A percentile compares a stretch with the other conserved stretches of the same genome.
These are phyloP conservation scores for Pediacus dermestoides DNA, from an alignment of 2,888 invertebrate species.

Conservation along the genomic window DNA sequence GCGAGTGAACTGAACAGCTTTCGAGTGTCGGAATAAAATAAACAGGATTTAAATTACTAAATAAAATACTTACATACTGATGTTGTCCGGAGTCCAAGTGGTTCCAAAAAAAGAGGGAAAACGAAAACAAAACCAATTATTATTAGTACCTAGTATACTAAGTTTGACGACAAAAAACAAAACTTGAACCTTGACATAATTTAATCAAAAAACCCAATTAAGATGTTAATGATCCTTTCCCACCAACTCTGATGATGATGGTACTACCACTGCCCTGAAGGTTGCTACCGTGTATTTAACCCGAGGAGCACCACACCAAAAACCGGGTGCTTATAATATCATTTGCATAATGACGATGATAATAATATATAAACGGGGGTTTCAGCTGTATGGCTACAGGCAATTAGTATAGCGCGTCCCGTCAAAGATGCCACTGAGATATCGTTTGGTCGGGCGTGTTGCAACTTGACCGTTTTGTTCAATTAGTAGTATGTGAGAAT, in stretches of 20 bases:
- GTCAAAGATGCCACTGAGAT: constrained; percentile 33
- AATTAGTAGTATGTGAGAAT: constrained; percentile 38
- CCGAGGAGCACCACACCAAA: too few relatives aligned
- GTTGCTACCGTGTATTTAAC: constrained; percentile 29
- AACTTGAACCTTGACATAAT: background rate
- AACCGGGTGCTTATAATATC: too few relatives aligned
- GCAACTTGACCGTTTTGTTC: constrained; percentile 36
- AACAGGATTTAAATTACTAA: too few relatives aligned
- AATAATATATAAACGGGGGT: constrained; percentile 44
- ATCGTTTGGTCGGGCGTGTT: constrained; percentile 21
- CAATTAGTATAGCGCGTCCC: constrained; percentile 43
- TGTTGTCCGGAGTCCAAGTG: constrained; percentile 6
- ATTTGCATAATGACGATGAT: constrained; percentile 50
- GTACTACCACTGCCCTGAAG: too few relatives aligned
- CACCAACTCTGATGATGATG: too few relatives aligned
- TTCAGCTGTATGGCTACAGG: constrained; percentile 46
- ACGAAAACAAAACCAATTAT: background rate
- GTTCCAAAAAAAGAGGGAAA: too few relatives aligned
- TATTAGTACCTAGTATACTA: too few relatives aligned
- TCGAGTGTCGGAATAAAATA: too few relatives aligned
- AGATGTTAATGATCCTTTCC: too few relatives aligned
- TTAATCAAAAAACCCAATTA: constrained; percentile 1
- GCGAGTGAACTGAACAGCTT: background rate
- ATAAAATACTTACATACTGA: constrained; percentile 18
- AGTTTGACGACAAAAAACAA: too few relatives aligned